These are phyloP conservation scores for Lycopodina hypogea DNA, from an alignment of 37 sponge, comb jelly and placozoan genomes.

Conservation along the genomic window DNA sequence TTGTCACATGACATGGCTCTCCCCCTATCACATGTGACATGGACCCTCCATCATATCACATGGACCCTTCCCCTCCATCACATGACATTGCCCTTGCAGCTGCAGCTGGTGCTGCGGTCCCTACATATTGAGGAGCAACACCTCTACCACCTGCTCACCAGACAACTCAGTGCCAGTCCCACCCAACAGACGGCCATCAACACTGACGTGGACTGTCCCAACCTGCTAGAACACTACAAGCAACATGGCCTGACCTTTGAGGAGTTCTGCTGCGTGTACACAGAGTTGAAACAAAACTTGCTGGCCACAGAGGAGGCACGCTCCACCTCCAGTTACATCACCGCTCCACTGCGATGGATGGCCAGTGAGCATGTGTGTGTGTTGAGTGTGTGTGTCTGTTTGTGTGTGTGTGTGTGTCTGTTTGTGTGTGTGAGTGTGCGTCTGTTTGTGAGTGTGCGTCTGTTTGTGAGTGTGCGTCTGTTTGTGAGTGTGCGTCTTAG, in stretches of 20 bases:
- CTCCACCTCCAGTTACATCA: not conserved
- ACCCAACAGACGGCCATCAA: not conserved
- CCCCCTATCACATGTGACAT: too few relatives aligned
- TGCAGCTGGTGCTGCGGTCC: conserved; percentile 24
- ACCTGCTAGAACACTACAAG: conserved; percentile 9
- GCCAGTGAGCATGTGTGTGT: too few relatives aligned
- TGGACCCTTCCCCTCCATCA: too few relatives aligned
- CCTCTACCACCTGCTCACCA: not conserved
- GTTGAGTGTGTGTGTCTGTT: not conserved
- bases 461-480: not conserved
- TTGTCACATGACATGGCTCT: too few relatives aligned
- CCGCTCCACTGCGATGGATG: conserved; percentile 4
- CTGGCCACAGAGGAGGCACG: not conserved
- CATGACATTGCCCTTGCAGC: too few relatives aligned
- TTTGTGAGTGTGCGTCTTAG: not conserved
- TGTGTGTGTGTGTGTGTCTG: not conserved
- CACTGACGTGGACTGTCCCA: not conserved
- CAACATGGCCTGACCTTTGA: conserved; percentile 24
- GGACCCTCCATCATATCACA: too few relatives aligned
- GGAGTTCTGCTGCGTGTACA: conserved; percentile 37
- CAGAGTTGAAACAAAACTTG: conserved; percentile 17
- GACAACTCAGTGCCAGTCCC: not conserved
- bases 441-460: not conserved
- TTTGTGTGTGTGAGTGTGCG: not conserved
- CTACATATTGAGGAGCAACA: conserved; percentile 16